Evolutionary conservation across 1,140 invertebrate species (phyloP).

Genomic region (Nasonia giraulti): DNA sequence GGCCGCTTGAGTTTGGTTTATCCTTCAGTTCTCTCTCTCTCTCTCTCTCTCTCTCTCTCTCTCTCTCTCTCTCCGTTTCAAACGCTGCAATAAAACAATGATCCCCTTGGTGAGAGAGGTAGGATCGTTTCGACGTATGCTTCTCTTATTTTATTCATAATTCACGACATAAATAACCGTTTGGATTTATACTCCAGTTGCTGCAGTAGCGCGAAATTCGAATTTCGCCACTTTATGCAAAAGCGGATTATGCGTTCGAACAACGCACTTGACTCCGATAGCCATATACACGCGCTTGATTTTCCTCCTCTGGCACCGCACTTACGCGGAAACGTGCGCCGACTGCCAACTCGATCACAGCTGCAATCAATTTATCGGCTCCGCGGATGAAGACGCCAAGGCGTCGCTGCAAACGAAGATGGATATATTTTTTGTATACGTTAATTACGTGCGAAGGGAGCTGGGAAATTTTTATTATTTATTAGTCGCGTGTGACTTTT

Average conservation of each 20-base stretch:
- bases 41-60: background rate
- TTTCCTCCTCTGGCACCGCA: too few relatives aligned
- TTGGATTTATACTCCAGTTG: too few relatives aligned
- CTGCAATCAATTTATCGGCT: constrained; percentile 19
- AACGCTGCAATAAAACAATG: background rate
- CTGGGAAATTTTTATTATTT: background rate
- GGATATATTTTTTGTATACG: background rate
- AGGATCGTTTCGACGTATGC: background rate
- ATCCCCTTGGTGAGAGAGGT: background rate
- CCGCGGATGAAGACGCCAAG: background rate
- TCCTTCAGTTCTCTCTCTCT: background rate
- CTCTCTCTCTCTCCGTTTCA: background rate
- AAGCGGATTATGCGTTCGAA: too few relatives aligned
- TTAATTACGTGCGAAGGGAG: background rate
- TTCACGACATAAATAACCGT: too few relatives aligned
- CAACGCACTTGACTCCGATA: too few relatives aligned
- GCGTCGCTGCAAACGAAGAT: background rate
- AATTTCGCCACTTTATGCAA: too few relatives aligned
- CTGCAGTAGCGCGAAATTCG: too few relatives aligned
- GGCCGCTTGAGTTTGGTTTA: background rate
- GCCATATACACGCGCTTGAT: too few relatives aligned
- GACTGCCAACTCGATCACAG: background rate
- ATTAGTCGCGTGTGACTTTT: background rate
- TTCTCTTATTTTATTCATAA: background rate
- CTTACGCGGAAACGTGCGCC: background rate